A percentile compares a stretch with the other conserved stretches of the same genome.
phyloP scores from a whole-genome alignment of 2,797 vertebrate species.

The Karalla daura region DNA sequence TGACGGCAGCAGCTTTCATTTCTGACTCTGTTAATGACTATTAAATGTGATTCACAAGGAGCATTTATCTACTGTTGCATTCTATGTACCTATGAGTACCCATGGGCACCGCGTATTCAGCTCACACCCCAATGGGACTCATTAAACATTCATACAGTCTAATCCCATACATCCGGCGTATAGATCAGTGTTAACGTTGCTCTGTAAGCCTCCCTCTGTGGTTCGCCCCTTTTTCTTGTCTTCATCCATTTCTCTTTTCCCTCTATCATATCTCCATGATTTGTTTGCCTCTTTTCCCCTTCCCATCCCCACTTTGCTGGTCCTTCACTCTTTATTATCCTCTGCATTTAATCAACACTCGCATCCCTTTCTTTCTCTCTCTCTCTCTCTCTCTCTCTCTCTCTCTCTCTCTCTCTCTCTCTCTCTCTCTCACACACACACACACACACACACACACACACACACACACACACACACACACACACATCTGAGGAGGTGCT shows the following conservation, averaged over 20 bases:
- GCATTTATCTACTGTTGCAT: background rate
- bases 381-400: conserved; percentile 17
- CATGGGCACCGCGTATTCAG: conserved; percentile 1
- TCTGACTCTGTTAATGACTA: background rate
- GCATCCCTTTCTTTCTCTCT: background rate
- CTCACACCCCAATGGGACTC: background rate
- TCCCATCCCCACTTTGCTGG: background rate
- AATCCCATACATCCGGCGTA: conserved; percentile 19
- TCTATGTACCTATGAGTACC: background rate
- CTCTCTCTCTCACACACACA: conserved; percentile 73
- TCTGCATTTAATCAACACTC: conserved; percentile 9
- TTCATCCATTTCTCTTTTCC: background rate
- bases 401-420: too few species aligned
- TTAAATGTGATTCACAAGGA: background rate
- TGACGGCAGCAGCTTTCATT: background rate
- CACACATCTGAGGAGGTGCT: too few species aligned
- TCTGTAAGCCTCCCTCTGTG: background rate
- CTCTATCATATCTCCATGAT: conserved; percentile 5
- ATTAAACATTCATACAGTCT: conserved; percentile 37
- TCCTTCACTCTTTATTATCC: conserved; percentile 12
- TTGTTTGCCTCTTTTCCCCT: background rate
- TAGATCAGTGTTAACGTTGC: background rate
- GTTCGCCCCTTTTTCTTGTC: background rate
- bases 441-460: too few species aligned
- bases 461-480: too few species aligned